Conservation (phyloP, 2,113 vertebrate genomes). For the Anseranas semipalmata region DNA sequence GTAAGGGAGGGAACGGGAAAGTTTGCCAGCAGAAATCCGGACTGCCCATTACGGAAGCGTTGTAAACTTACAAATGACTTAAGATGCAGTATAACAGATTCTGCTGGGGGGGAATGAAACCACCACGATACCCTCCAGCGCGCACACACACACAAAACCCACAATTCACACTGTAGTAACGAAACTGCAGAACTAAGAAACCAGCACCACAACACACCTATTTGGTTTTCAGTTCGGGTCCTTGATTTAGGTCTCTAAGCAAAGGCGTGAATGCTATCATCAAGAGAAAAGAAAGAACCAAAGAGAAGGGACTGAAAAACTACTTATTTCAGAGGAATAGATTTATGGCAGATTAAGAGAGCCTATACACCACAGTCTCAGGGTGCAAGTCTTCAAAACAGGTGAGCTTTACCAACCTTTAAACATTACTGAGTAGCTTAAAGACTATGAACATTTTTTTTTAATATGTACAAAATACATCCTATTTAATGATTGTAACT, state of each 20-base stretch:
- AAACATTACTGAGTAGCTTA: not conserved
- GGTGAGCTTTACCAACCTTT: not conserved
- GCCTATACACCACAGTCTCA: not conserved
- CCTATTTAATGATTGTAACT: not conserved
- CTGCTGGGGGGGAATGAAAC: too few species aligned
- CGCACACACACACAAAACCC: not conserved
- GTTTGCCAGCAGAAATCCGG: not conserved
- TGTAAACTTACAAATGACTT: not conserved
- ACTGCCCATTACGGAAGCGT: not conserved
- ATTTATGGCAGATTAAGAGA: not conserved
- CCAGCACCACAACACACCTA: fast-evolving
- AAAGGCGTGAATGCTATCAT: not conserved
- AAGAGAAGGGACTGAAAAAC: not conserved
- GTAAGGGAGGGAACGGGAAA: fast-evolving
- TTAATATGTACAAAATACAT: not conserved
- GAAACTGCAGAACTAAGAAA: not conserved
- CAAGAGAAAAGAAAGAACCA: not conserved
- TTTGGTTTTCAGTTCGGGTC: not conserved
- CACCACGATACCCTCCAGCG: too few species aligned
- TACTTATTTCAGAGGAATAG: not conserved
- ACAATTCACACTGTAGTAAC: not conserved
- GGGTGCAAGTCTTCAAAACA: not conserved
- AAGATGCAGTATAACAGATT: not conserved
- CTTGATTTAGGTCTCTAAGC: not conserved
- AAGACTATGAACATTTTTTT: not conserved